Conservation (phyloP, 2,113 vertebrate genomes). For the Heterocephalus glaber region DNA sequence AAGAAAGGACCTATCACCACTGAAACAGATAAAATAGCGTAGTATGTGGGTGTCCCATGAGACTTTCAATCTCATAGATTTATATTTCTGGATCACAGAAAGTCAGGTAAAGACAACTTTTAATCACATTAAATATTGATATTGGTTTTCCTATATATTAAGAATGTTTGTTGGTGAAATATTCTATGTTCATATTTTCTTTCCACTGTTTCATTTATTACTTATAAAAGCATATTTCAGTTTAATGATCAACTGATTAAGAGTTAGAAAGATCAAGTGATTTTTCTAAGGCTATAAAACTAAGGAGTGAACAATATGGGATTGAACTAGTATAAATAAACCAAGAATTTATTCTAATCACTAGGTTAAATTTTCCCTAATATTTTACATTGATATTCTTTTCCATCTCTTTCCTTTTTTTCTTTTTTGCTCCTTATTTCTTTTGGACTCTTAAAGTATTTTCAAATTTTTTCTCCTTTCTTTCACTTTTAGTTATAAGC, state of each 20-base stretch:
- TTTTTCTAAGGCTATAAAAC: not conserved
- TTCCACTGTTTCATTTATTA: not conserved
- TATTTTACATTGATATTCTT: not conserved
- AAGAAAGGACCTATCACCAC: not conserved
- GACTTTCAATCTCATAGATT: not conserved
- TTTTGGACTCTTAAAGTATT: not conserved
- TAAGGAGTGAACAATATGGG: not conserved
- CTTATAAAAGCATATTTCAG: not conserved
- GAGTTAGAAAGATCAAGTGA: not conserved
- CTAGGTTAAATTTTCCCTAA: not conserved
- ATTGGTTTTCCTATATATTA: not conserved
- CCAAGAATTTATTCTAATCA: not conserved
- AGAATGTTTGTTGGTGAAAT: not conserved
- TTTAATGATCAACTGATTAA: not conserved
- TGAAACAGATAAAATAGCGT: not conserved
- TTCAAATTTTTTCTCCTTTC: not conserved
- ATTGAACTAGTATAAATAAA: not conserved
- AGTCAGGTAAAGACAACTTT: not conserved
- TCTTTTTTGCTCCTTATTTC: not conserved
- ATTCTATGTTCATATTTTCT: not conserved
- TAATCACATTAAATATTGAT: not conserved
- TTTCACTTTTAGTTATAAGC: conserved; percentile 5
- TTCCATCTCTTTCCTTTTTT: not conserved
- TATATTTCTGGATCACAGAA: not conserved
- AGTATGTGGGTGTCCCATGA: not conserved